Evolutionary conservation across 2,888 invertebrate genomes (phyloP).

Genomic region (Torymus tubicola): DNA sequence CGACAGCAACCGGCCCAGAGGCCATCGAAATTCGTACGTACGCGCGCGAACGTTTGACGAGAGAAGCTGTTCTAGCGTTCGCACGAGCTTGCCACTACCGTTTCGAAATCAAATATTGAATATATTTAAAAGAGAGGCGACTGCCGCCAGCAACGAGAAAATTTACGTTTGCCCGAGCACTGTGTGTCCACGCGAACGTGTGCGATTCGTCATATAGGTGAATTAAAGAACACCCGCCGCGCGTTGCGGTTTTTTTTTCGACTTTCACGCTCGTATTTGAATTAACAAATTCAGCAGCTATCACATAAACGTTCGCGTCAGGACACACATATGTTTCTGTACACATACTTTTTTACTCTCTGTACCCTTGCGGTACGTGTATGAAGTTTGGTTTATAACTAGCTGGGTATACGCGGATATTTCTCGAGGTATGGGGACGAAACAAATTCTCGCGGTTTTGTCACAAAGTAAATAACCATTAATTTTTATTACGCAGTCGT

Average conservation of each 20-base stretch:
- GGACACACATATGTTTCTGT: too few relatives aligned
- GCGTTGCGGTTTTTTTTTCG: too few relatives aligned
- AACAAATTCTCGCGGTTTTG: too few relatives aligned
- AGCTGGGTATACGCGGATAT: too few relatives aligned
- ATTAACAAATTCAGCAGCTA: slow-evolving; percentile 7
- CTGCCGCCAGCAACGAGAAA: neutral
- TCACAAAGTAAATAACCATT: too few relatives aligned
- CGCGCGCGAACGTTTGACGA: neutral
- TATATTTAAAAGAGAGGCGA: slow-evolving; percentile 17
- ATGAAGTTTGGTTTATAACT: too few relatives aligned
- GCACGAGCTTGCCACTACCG: neutral
- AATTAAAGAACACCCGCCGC: neutral
- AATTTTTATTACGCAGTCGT: too few relatives aligned
- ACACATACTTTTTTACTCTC: too few relatives aligned
- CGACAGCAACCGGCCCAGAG: neutral
- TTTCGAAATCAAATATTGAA: slow-evolving; percentile 42
- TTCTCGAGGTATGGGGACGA: too few relatives aligned
- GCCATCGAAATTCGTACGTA: slow-evolving; percentile 12
- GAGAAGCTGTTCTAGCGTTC: neutral
- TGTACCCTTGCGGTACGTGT: too few relatives aligned
- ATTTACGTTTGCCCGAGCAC: neutral
- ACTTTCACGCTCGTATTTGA: too few relatives aligned
- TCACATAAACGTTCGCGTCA: neutral
- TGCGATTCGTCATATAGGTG: neutral
- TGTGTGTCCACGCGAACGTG: neutral